phyloP scores from a whole-genome alignment of 2,113 vertebrate species.

The Aptenodytes forsteri region DNA sequence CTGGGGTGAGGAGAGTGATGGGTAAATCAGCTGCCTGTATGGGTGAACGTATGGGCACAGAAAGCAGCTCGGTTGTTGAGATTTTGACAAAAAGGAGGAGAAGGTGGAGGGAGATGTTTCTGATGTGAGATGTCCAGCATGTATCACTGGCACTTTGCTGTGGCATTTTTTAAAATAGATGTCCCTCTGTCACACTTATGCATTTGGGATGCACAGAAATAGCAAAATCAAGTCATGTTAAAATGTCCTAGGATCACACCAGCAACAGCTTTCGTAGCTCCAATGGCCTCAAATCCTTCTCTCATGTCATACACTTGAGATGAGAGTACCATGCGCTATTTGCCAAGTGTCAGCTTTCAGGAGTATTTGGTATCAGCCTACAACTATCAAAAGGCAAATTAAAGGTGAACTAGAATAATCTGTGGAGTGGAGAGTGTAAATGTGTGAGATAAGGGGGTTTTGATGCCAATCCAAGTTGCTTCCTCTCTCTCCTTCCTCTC shows the following conservation, averaged over 20 bases:
- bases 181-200: background rate
- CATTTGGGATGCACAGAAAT: background rate
- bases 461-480: background rate
- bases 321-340: background rate
- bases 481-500: background rate
- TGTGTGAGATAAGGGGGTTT: background rate
- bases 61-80: background rate
- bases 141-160: background rate
- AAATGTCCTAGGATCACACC: conserved; percentile 28
- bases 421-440: conserved; percentile 6
- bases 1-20: background rate
- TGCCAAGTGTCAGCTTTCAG: conserved; percentile 71
- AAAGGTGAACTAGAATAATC: conserved; percentile 66
- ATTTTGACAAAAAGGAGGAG: background rate
- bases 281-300: conserved; percentile 29
- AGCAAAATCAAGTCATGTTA: background rate
- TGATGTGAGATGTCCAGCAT: background rate
- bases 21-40: background rate
- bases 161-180: conserved; percentile 46
- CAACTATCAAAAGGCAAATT: conserved; percentile 65
- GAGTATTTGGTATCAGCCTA: conserved; percentile 62
- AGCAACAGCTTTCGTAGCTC: conserved; percentile 6
- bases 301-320: conserved; percentile 18
- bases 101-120: conserved; percentile 17
- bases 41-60: background rate